phyloP scores from a whole-genome alignment of 2,888 invertebrate genomes.

The Eupithecia dodoneata region DNA sequence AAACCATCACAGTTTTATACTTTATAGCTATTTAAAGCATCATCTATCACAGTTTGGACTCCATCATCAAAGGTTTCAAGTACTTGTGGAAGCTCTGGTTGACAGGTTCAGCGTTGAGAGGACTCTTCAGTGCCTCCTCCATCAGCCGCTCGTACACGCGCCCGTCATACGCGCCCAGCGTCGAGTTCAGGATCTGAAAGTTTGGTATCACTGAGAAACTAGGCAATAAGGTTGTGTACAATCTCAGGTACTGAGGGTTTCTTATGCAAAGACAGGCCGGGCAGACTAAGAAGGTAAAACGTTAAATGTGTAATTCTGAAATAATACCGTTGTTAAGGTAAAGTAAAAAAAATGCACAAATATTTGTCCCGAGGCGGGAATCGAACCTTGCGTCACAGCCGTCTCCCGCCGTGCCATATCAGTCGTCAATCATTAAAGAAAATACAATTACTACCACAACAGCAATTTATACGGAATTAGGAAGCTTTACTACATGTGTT shows the following conservation, averaged over 20 bases:
- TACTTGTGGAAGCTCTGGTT: conserved; percentile 89
- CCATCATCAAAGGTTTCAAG: conserved; percentile 88
- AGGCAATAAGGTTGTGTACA: background rate
- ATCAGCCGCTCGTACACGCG: conserved; percentile 92
- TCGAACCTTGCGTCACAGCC: too few species aligned
- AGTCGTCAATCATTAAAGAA: background rate
- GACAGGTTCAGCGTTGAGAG: conserved; percentile 90
- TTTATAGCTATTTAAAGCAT: background rate
- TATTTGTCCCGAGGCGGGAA: too few species aligned
- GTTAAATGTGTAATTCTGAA: too few species aligned
- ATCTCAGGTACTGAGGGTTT: too few species aligned
- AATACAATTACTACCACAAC: background rate
- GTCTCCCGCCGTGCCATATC: too few species aligned
- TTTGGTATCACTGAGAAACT: background rate
- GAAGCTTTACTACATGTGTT: too few species aligned
- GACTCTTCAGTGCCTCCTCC: conserved; percentile 91
- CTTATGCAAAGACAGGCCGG: background rate
- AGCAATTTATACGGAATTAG: background rate
- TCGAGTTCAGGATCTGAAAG: conserved; percentile 83
- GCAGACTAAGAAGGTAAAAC: too few species aligned
- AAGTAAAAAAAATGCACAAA: too few species aligned
- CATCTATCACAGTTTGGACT: conserved; percentile 85
- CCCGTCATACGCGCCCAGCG: conserved; percentile 92
- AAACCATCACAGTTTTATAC: background rate
- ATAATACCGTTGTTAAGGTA: too few species aligned